phyloP scores from a whole-genome alignment of 2,888 invertebrate species.

The Eurytoma adleriae region DNA sequence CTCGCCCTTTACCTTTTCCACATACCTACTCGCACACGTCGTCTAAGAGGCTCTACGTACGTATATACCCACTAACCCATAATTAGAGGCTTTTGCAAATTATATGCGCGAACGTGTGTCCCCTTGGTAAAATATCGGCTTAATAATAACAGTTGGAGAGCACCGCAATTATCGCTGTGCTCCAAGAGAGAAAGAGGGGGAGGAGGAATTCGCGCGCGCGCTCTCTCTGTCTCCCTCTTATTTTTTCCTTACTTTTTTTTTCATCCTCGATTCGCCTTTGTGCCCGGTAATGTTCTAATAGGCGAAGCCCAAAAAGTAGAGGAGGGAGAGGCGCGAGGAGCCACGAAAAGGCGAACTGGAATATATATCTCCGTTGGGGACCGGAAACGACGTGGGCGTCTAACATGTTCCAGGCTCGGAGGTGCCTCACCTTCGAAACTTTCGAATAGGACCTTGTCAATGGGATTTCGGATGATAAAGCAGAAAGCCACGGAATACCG shows the following conservation, averaged over 20 bases:
- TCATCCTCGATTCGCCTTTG: constrained; percentile 60
- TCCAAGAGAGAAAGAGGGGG: constrained; percentile 63
- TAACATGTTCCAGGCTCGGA: constrained; percentile 57
- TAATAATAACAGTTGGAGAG: constrained; percentile 76
- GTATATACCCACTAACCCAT: constrained; percentile 71
- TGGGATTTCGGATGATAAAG: constrained; percentile 54
- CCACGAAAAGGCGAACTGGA: constrained; percentile 47
- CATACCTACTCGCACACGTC: not conserved
- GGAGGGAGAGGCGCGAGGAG: constrained; percentile 36
- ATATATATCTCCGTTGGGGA: constrained; percentile 42
- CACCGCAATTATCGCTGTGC: constrained; percentile 72
- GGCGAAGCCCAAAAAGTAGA: constrained; percentile 51
- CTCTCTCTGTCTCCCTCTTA: constrained; percentile 44
- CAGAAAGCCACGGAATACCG: constrained; percentile 24
- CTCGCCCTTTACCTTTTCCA: constrained; percentile 66
- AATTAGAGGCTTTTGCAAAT: constrained; percentile 76
- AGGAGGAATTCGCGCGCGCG: constrained; percentile 45
- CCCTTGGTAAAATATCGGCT: constrained; percentile 76
- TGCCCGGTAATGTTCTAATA: constrained; percentile 62
- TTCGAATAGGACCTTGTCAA: constrained; percentile 48
- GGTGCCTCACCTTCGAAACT: constrained; percentile 58
- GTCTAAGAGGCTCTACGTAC: constrained; percentile 41
- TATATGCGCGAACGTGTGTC: constrained; percentile 76
- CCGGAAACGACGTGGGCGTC: constrained; percentile 69
- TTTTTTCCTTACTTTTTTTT: constrained; percentile 46